Evolutionary conservation across 1,140 invertebrate genomes (phyloP).

Genomic region (Yoshiicerus persimilis): DNA sequence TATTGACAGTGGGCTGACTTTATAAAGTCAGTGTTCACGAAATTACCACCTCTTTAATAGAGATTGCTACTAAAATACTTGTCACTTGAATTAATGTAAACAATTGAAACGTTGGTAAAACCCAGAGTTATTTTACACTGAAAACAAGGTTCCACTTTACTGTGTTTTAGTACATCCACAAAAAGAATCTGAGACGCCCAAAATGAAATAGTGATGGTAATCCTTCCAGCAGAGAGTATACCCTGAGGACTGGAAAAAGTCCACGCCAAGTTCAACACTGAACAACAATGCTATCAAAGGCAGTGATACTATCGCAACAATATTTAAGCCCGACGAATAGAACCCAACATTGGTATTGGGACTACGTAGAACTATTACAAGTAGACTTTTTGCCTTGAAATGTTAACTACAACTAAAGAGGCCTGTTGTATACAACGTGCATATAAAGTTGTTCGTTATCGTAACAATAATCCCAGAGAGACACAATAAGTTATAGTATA

Average conservation of each 20-base stretch:
- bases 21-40: not conserved
- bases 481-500: not conserved
- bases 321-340: not conserved
- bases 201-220: not conserved
- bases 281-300: not conserved
- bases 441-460: not conserved
- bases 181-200: not conserved
- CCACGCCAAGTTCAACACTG: not conserved
- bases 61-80: not conserved
- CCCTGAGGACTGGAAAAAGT: constrained; percentile 11
- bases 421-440: not conserved
- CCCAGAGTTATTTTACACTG: no score
- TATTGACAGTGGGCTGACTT: not conserved
- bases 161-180: not conserved
- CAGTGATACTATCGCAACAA: not conserved
- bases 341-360: not conserved
- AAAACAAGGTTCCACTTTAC: no score
- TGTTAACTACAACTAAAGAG: not conserved
- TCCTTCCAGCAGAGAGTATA: not conserved
- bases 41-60: not conserved
- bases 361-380: not conserved
- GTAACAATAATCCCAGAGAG: not conserved
- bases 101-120: not conserved
- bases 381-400: not conserved
- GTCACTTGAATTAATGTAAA: not conserved